Evolutionary conservation across 2,888 invertebrate species (phyloP), one percentile per base, ranked within the genome.

Genomic region (Helicoverpa assulta): DNA sequence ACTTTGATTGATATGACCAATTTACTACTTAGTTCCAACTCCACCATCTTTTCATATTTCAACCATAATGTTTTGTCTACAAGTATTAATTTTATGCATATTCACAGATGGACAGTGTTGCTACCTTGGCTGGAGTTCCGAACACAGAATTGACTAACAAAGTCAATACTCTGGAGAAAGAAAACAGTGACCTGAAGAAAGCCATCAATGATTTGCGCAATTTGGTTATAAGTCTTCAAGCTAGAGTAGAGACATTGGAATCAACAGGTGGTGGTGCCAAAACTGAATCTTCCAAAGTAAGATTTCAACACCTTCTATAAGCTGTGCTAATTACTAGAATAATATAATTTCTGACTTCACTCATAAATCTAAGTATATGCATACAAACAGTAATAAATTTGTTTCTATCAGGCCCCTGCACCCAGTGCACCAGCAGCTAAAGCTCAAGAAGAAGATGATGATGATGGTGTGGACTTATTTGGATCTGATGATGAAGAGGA

Each of bases 401-500:
- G 58, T 56, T 66, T 57, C 57, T 85, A 83, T 6, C 59, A 93
- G 90, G 79, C 85, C 61, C 55, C 78, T 40, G 50, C 60, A 66
- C 6, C 82, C 47, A 78, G 69, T 8, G 65, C 72, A 66, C 60
- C 82, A 40, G 58, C 70, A 54, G 85, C 91, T 40, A 85, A 90
- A 78, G 85, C 89, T 52, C 80, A 72, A 68, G 85, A 89, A 68
- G 86, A 90, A 72, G 97, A 98, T 88, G 97, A 97, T 90, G 98
- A 98, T 88, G 97, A 97, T 91, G 98, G 97, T 86, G 97, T 98
- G 10, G 98, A 98, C 92, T 95, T 98, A 0, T 98, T 98, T 92
- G 98, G 96, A 47, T 98, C 98, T 59, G 98, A 98, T 83, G 98
- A 98, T 81, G 98, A 97, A 87, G 95, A 97, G 90, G 98, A 97